Evolutionary conservation across 2,888 invertebrate species (phyloP).

Genomic region (Argyra leucocephala): DNA sequence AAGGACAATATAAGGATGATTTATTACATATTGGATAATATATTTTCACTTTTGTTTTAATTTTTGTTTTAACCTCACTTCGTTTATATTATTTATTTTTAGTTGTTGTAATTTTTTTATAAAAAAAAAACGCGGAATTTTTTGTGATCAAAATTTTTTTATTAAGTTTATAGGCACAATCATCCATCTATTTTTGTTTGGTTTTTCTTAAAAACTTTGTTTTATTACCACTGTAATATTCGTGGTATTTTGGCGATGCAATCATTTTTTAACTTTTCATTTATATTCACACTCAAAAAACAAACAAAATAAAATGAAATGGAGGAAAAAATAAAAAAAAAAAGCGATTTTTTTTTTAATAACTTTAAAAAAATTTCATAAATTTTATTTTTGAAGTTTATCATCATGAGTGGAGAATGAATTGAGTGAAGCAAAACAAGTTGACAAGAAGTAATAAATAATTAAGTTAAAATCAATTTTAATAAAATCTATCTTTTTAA

Average conservation of each 20-base stretch:
- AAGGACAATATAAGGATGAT: not conserved
- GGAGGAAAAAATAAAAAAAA: not conserved
- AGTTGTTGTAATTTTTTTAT: not conserved
- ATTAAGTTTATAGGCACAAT: constrained; percentile 2
- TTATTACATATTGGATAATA: not conserved
- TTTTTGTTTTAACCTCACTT: no score
- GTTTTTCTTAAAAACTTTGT: no score
- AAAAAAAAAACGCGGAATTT: not conserved
- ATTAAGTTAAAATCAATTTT: not conserved
- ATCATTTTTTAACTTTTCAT: constrained; percentile 4
- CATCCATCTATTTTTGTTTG: not conserved
- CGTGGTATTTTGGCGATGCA: not conserved
- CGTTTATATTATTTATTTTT: no score
- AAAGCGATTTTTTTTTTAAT: not conserved
- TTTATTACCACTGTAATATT: not conserved
- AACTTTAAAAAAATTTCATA: not conserved
- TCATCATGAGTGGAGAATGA: no score
- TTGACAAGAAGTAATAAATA: no score
- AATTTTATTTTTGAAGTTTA: no score
- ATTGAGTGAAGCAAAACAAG: no score
- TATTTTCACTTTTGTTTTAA: no score
- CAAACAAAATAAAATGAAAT: no score
- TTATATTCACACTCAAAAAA: not conserved
- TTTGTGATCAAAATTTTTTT: not conserved
- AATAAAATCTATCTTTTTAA: not conserved